phyloP scores from a whole-genome alignment of 2,888 invertebrate genomes.

The Serrognathus titanus region DNA sequence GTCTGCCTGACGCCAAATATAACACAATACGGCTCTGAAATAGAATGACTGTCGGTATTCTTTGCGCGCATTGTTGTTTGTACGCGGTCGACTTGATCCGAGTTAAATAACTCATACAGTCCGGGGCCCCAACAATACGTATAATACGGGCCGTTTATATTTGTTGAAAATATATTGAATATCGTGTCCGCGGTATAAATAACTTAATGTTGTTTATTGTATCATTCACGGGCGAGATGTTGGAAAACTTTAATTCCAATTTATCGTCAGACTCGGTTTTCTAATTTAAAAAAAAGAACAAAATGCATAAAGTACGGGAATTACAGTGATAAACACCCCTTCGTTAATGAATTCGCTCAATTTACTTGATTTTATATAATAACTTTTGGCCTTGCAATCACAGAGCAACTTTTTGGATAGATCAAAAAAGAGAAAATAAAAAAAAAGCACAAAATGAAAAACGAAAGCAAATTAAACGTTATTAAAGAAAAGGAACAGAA shows the following conservation, averaged over 20 bases:
- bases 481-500: too few relatives aligned
- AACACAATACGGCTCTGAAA: conserved; percentile 12
- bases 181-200: conserved; percentile 12
- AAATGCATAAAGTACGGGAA: too few relatives aligned
- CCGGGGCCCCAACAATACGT: conserved; percentile 10
- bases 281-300: conserved; percentile 6
- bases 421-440: too few relatives aligned
- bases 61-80: conserved; percentile 11
- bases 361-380: too few relatives aligned
- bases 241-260: neutral
- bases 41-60: conserved; percentile 2
- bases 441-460: too few relatives aligned
- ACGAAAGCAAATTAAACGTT: too few relatives aligned
- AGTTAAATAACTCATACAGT: conserved; percentile 23
- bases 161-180: conserved; percentile 17
- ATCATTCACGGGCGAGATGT: conserved; percentile 3
- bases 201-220: conserved; percentile 16
- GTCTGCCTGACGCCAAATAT: conserved; percentile 2
- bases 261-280: neutral
- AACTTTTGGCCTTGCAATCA: too few relatives aligned
- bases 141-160: conserved; percentile 16
- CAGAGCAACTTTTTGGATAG: too few relatives aligned
- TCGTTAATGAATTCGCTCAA: too few relatives aligned
- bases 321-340: too few relatives aligned
- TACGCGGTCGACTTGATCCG: conserved; percentile 17